These are phyloP conservation scores for Athetis lepigone DNA, from an alignment of 2,888 invertebrate genomes.

Conservation along the genomic window DNA sequence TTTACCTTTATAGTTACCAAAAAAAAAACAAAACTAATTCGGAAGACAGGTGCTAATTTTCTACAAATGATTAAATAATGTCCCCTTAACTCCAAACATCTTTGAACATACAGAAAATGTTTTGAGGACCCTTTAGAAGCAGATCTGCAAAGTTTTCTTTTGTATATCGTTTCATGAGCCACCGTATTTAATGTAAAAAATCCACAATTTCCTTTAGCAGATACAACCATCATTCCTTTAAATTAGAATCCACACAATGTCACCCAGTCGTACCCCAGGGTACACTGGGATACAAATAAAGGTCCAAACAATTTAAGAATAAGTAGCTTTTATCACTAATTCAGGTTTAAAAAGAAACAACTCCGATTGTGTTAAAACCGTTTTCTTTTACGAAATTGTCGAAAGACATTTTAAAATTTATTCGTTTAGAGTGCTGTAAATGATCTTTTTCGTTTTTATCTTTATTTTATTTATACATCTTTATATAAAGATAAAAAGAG, in stretches of 20 bases:
- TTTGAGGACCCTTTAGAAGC: no score
- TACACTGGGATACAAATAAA: slow-evolving; percentile 18
- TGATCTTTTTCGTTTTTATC: neutral
- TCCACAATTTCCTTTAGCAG: neutral
- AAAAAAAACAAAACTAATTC: no score
- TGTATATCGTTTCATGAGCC: no score
- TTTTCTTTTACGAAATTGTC: slow-evolving; percentile 6
- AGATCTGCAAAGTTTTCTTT: no score
- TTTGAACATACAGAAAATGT: no score
- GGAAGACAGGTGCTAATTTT: no score
- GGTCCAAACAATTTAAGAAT: slow-evolving; percentile 8
- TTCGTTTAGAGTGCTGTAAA: neutral
- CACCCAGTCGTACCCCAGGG: neutral
- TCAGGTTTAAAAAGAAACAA: slow-evolving; percentile 18
- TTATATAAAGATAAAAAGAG: neutral
- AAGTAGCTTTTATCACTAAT: slow-evolving; percentile 9
- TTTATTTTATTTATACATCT: neutral
- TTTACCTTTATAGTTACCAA: no score
- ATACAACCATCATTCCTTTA: neutral
- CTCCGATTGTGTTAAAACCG: slow-evolving; percentile 18
- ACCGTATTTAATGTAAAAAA: neutral
- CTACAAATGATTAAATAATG: no score
- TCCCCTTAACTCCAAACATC: no score
- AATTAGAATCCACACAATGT: neutral
- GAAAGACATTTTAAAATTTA: neutral